Conservation (phyloP, 1,140 invertebrate genomes). For the Drosophila saltans region DNA sequence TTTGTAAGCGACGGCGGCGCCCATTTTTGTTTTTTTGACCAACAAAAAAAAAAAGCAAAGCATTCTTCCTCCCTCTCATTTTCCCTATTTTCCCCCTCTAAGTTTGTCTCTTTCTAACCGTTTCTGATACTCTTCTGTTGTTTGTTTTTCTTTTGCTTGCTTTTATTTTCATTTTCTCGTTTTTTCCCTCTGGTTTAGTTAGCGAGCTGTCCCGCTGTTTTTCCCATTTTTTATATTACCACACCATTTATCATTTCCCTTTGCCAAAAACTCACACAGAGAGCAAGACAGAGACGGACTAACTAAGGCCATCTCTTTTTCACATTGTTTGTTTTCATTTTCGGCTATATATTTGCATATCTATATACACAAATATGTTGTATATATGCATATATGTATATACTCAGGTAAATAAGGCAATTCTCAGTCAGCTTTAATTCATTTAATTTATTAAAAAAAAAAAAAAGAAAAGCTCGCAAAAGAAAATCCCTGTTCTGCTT, state of each 20-base stretch:
- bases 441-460: constrained; percentile 76
- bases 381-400: constrained; percentile 52
- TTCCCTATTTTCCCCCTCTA: constrained; percentile 19
- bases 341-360: constrained; percentile 18
- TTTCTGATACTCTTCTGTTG: constrained; percentile 36
- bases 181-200: constrained; percentile 51
- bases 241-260: constrained; percentile 80
- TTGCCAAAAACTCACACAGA: constrained; percentile 51
- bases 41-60: constrained; percentile 57
- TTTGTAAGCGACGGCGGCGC: constrained; percentile 63
- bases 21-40: constrained; percentile 71
- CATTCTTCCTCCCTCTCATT: constrained; percentile 45
- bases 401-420: constrained; percentile 70
- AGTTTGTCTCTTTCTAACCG: constrained; percentile 46
- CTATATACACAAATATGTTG: constrained; percentile 50
- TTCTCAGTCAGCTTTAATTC: constrained; percentile 78
- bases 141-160: constrained; percentile 33
- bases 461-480: constrained; percentile 3
- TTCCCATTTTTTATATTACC: constrained; percentile 80
- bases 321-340: constrained; percentile 16
- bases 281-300: constrained; percentile 10
- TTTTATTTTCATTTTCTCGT: constrained; percentile 18
- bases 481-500: constrained; percentile 24
- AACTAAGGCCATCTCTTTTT: constrained; percentile 28
- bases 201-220: constrained; percentile 69